These are phyloP conservation scores for Bicyclus anynana DNA, from an alignment of 1,140 invertebrate species.

Conservation along the genomic window DNA sequence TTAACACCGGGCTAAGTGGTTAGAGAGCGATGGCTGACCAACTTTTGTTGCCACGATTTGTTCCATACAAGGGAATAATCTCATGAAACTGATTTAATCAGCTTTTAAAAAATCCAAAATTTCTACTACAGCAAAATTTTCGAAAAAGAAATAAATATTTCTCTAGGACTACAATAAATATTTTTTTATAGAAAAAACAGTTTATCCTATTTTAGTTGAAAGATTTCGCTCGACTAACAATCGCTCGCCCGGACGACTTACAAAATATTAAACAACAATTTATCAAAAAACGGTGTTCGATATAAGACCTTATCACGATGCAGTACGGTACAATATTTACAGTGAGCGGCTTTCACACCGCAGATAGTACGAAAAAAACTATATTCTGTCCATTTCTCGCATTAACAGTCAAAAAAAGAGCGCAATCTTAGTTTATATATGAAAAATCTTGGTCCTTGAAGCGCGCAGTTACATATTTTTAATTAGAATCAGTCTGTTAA, in stretches of 20 bases:
- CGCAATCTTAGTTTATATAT: not conserved
- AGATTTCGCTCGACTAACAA: too few species aligned
- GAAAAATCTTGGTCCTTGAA: not conserved
- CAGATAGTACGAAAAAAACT: not conserved
- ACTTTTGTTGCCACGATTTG: too few species aligned
- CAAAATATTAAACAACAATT: constrained; percentile 36
- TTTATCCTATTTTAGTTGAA: too few species aligned
- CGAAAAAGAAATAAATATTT: too few species aligned
- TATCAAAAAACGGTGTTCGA: constrained; percentile 43
- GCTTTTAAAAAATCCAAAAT: too few species aligned
- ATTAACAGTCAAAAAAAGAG: not conserved
- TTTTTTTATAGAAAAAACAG: too few species aligned
- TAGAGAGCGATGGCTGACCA: not conserved
- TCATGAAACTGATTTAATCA: too few species aligned
- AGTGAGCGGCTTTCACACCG: not conserved
- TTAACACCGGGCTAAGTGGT: constrained; percentile 1
- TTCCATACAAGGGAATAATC: too few species aligned
- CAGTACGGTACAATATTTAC: constrained; percentile 44
- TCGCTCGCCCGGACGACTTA: not conserved
- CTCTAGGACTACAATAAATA: too few species aligned
- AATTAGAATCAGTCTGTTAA: too few species aligned
- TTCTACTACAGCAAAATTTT: too few species aligned
- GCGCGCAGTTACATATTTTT: too few species aligned
- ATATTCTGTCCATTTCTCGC: not conserved
- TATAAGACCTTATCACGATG: constrained; percentile 36